phyloP scores from a whole-genome alignment of 2,113 vertebrate species.

The Nyctibius bracteatus region DNA sequence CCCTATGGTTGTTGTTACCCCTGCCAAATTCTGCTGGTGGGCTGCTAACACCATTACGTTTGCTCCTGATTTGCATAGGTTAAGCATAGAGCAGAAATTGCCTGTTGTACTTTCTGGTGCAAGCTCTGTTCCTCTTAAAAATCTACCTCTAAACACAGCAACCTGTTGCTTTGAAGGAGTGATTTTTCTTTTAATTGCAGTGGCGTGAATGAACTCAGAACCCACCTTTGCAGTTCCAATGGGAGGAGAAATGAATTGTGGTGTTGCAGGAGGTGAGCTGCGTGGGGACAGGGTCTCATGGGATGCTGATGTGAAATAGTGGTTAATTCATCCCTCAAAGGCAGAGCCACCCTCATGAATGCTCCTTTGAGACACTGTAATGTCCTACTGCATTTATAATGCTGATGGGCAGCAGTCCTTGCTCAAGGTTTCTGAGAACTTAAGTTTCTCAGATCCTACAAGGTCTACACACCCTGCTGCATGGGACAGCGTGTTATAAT shows the following conservation, averaged over 20 bases:
- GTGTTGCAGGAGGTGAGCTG: background rate
- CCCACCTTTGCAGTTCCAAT: background rate
- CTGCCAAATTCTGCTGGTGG: background rate
- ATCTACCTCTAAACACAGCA: background rate
- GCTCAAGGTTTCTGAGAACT: background rate
- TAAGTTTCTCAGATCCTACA: background rate
- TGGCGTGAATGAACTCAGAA: background rate
- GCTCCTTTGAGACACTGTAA: background rate
- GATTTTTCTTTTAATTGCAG: background rate
- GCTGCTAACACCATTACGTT: background rate
- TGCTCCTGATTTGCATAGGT: background rate
- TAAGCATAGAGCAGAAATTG: background rate
- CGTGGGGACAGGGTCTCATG: too few relatives aligned
- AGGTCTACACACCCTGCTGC: background rate
- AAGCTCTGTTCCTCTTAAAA: background rate
- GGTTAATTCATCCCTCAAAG: background rate
- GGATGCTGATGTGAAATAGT: background rate
- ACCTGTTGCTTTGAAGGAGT: background rate
- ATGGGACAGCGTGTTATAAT: background rate
- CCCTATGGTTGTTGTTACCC: background rate
- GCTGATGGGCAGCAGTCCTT: fast-evolving
- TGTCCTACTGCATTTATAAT: background rate
- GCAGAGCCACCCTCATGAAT: background rate
- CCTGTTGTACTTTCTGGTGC: background rate
- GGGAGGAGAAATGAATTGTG: background rate